phyloP scores from a whole-genome alignment of 2,888 invertebrate species.

The Cheilosia grossa region DNA sequence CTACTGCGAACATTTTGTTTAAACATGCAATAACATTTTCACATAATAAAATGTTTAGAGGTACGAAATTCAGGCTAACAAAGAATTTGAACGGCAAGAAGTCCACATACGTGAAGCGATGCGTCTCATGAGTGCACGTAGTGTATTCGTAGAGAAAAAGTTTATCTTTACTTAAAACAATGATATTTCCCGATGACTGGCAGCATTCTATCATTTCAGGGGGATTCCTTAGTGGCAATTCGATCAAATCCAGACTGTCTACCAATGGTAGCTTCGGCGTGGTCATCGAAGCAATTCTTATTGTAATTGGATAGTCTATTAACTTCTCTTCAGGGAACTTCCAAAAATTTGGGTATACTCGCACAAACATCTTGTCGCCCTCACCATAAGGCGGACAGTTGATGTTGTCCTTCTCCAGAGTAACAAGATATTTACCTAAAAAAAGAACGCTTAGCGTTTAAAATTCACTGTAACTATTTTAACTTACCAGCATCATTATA shows the following conservation, averaged over 20 bases:
- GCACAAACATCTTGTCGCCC: constrained; percentile 84
- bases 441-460: background rate
- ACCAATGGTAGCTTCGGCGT: constrained; percentile 88
- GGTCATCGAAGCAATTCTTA: constrained; percentile 89
- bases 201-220: constrained; percentile 87
- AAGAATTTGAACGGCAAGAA: constrained; percentile 88
- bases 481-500: constrained; percentile 87
- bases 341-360: constrained; percentile 90
- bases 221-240: constrained; percentile 86
- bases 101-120: constrained; percentile 87
- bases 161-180: constrained; percentile 81
- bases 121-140: constrained; percentile 87
- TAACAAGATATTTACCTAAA: constrained; percentile 80
- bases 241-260: constrained; percentile 89
- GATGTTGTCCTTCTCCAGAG: constrained; percentile 81
- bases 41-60: constrained; percentile 85
- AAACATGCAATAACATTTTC: constrained; percentile 88
- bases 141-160: constrained; percentile 86
- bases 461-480: constrained; percentile 28
- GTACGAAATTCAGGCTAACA: constrained; percentile 86
- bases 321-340: constrained; percentile 81
- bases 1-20: constrained; percentile 86
- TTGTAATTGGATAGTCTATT: constrained; percentile 84
- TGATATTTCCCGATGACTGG: constrained; percentile 83
- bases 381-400: constrained; percentile 82